Conservation (phyloP, 1,140 invertebrate genomes). For the Cheumatopsyche charites region DNA sequence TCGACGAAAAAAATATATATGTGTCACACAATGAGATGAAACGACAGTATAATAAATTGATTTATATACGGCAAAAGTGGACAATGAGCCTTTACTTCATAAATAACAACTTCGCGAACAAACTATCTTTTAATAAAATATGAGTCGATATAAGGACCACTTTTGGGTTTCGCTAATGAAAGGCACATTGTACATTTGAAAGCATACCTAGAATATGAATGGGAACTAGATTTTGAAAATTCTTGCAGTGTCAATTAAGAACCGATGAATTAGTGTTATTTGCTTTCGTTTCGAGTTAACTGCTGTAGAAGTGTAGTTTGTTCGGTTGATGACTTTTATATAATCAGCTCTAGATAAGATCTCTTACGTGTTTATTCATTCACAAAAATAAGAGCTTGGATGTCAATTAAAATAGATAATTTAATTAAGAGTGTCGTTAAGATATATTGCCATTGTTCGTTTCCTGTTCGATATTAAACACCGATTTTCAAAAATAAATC, state of each 20-base stretch:
- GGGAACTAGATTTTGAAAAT: no score
- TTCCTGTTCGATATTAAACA: not conserved
- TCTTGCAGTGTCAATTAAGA: no score
- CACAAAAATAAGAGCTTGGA: conserved; percentile 3
- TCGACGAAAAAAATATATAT: not conserved
- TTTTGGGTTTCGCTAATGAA: conserved; percentile 1
- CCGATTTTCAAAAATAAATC: no score
- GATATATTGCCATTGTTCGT: not conserved
- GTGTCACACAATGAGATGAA: conserved; percentile 26
- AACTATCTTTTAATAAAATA: conserved; percentile 8
- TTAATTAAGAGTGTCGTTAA: conserved; percentile 15
- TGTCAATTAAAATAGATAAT: conserved; percentile 13
- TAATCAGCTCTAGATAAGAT: conserved; percentile 14
- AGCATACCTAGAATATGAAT: no score
- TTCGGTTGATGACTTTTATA: no score
- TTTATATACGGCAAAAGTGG: conserved; percentile 21
- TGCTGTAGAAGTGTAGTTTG: no score
- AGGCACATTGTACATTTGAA: not conserved
- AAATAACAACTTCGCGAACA: conserved; percentile 31
- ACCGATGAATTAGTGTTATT: no score
- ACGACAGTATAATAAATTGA: conserved; percentile 32
- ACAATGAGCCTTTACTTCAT: conserved; percentile 30
- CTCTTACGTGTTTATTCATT: not conserved
- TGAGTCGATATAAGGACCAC: not conserved
- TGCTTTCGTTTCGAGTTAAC: no score